phyloP scores from a whole-genome alignment of 2,113 vertebrate species.

The Centropristis striata region DNA sequence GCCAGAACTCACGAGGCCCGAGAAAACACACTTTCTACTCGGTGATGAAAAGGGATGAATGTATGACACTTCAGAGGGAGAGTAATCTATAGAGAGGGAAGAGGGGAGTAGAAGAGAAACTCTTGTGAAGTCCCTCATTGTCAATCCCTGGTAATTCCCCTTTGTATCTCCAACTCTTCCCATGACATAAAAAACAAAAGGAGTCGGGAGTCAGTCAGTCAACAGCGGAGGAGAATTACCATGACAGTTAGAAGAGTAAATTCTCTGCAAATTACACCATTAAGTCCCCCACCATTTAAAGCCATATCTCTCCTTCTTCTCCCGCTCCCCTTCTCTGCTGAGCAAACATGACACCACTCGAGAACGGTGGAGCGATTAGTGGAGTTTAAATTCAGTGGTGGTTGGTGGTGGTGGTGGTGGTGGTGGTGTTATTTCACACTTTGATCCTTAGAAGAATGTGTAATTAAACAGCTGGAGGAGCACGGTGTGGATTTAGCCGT shows the following conservation, averaged over 20 bases:
- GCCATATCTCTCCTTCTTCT: constrained; percentile 29
- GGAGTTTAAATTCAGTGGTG: constrained; percentile 55
- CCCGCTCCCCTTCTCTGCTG: constrained; percentile 8
- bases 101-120: constrained; percentile 3
- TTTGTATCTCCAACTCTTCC: constrained; percentile 41
- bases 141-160: constrained; percentile 61
- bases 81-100: constrained; percentile 37
- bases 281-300: constrained; percentile 62
- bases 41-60: constrained; percentile 41
- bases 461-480: constrained; percentile 76
- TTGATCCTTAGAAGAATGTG: constrained; percentile 77
- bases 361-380: constrained; percentile 71
- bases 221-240: constrained; percentile 49
- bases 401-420: neutral
- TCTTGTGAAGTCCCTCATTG: constrained; percentile 43
- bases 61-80: constrained; percentile 53
- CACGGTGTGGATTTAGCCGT: constrained; percentile 57
- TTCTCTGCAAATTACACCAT: constrained; percentile 71
- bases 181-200: constrained; percentile 55
- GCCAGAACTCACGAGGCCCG: neutral
- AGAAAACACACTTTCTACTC: constrained; percentile 1
- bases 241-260: constrained; percentile 65
- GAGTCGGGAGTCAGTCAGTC: constrained; percentile 49
- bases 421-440: constrained; percentile 68
- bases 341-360: constrained; percentile 53